Evolutionary conservation across 2,888 invertebrate genomes (phyloP).

Genomic region (Tachina lurida): DNA sequence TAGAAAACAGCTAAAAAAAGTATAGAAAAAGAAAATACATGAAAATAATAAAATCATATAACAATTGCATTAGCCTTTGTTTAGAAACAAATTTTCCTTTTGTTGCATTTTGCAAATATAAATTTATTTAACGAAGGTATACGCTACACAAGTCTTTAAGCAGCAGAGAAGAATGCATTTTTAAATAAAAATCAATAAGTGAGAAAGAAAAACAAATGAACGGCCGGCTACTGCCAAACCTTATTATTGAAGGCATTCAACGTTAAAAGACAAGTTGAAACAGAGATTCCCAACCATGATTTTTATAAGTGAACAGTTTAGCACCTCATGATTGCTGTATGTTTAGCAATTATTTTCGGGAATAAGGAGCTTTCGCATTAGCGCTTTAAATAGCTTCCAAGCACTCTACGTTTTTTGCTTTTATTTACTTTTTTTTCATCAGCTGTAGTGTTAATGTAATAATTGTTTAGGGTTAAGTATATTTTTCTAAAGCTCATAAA

Average conservation of each 20-base stretch:
- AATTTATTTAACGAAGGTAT: neutral
- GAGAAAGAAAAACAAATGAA: neutral
- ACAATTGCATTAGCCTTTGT: conserved; percentile 52
- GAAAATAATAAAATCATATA: conserved; percentile 26
- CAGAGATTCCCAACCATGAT: too few species aligned
- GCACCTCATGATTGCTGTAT: too few species aligned
- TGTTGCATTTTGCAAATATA: neutral
- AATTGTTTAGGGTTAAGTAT: too few species aligned
- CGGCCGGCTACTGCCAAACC: neutral
- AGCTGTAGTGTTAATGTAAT: too few species aligned
- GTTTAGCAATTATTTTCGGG: too few species aligned
- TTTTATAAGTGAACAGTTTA: too few species aligned
- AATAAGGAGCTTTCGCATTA: too few species aligned
- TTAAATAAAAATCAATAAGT: conserved; percentile 43
- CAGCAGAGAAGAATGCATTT: conserved; percentile 2
- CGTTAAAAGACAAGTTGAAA: neutral
- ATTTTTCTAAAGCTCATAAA: too few species aligned
- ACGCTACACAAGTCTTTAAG: conserved; percentile 8
- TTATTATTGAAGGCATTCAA: neutral
- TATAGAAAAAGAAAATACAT: neutral
- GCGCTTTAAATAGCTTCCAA: too few species aligned
- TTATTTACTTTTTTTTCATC: too few species aligned
- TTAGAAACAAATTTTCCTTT: conserved; percentile 32
- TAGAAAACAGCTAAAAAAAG: conserved; percentile 6
- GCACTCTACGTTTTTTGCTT: too few species aligned